phyloP scores from a whole-genome alignment of 1,140 invertebrate genomes.

The Drosophila setifemur region DNA sequence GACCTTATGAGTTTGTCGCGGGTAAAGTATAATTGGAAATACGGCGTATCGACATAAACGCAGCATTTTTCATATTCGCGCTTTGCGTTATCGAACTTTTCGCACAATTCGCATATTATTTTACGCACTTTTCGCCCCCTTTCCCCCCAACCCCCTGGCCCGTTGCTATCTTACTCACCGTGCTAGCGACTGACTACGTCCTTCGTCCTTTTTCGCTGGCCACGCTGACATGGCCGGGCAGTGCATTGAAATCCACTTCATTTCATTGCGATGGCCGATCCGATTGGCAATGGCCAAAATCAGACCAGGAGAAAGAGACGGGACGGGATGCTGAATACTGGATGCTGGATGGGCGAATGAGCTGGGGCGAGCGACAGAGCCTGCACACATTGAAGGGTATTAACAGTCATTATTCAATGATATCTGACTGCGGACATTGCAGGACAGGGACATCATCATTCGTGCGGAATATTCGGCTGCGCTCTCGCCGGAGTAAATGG shows the following conservation, averaged over 20 bases:
- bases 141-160: not conserved
- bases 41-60: too few species aligned
- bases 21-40: too few species aligned
- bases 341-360: not conserved
- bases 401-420: constrained; percentile 83
- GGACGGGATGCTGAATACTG: too few species aligned
- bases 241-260: constrained; percentile 79
- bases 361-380: constrained; percentile 6
- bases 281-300: constrained; percentile 44
- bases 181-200: not conserved
- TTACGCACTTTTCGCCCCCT: constrained; percentile 31
- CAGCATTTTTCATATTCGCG: not conserved
- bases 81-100: constrained; percentile 54
- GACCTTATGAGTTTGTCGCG: too few species aligned
- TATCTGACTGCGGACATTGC: constrained; percentile 80
- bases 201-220: constrained; percentile 11
- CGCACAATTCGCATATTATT: constrained; percentile 75
- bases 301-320: constrained; percentile 10
- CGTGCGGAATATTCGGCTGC: constrained; percentile 64
- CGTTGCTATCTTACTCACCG: constrained; percentile 30
- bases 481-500: constrained; percentile 57
- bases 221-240: constrained; percentile 47
- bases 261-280: constrained; percentile 53
- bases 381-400: constrained; percentile 80
- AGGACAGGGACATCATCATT: constrained; percentile 77